Base-by-base conservation (phyloP, 2,888 invertebrate species). In the Eupithecia abbreviata region DNA sequence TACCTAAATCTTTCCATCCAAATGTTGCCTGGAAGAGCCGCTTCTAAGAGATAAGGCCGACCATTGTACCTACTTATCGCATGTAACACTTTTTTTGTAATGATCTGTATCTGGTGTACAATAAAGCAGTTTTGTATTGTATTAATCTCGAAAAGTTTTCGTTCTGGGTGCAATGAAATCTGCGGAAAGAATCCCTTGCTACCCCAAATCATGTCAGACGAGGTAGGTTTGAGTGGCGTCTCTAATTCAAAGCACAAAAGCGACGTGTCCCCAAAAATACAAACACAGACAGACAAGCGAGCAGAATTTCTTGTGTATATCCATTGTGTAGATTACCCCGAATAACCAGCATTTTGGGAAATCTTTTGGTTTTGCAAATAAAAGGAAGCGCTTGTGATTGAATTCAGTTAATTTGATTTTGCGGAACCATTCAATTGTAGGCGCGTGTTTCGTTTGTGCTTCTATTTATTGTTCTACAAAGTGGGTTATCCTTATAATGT, bases 241-340 rank as follows among this genome's bases (percentile, higher is more conserved):
- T 45, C 72, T 74, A 79, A 79, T 80, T 69, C 30, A 7, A 30
- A 15, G 66, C 66, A 80, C 74, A 76, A 79, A 76, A 72, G 77
- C 62, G n/a, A 68, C 72, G 18, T 70, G 73, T 66, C 75, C 72
- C 72, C 65, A 41, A 47, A 55, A 71, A 72, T 43, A 55, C 51
- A n/a, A 42, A 51, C 75, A 66, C 75, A 72, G 65, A 77, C 58
- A 74, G 80, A 81, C 80, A 80, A 62, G 62, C 81, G 75, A 66
- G 7, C 49, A 73, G 72, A 81, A 80, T 78, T 43, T 51, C 71
- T 72, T 65, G 71, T 71, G 73, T 73, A 72, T 71, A 77, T 73
- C 41, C 66, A 71, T 70, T 73, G 71, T 75, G 42, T 41, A 66
- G 58, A 67, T 71, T 30, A 73, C 7, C 49, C 42, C 15, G 13